These are phyloP conservation scores for Porphyrio hochstetteri DNA, from an alignment of 2,113 vertebrate genomes.

Conservation along the genomic window DNA sequence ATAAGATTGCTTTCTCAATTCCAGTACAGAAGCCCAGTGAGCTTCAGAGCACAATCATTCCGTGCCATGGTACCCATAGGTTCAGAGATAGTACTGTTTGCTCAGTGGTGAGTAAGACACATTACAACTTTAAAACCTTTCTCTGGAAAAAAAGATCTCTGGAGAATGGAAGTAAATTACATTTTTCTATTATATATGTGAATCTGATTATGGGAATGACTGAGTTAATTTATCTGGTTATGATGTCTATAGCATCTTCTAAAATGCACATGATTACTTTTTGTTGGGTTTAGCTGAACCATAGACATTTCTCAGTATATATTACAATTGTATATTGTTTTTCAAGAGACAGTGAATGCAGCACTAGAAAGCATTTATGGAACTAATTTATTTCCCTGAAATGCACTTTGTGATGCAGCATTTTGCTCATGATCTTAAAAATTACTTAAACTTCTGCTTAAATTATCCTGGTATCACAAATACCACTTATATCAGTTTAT, in stretches of 20 bases:
- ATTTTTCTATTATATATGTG: background rate
- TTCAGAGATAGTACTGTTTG: background rate
- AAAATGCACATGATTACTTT: background rate
- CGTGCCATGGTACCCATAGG: background rate
- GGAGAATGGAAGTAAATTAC: conserved; percentile 7
- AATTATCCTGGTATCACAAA: background rate
- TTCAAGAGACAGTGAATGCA: background rate
- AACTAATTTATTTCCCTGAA: conserved; percentile 12
- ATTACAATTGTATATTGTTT: conserved; percentile 21
- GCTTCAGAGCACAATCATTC: background rate
- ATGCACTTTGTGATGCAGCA: background rate
- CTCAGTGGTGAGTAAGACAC: background rate
- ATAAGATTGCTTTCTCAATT: conserved; percentile 12
- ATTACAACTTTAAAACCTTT: background rate
- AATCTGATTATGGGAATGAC: background rate
- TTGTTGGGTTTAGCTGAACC: conserved; percentile 11
- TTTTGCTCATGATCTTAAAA: conserved; percentile 49
- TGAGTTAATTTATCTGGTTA: conserved; percentile 14
- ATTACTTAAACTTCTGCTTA: background rate
- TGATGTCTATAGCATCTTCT: background rate
- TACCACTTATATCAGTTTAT: background rate
- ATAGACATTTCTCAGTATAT: background rate
- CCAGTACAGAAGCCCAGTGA: background rate
- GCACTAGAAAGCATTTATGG: conserved; percentile 12
- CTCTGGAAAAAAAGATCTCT: background rate